Base-by-base conservation (phyloP, 2,888 invertebrate species). In the Cephus pulcher region DNA sequence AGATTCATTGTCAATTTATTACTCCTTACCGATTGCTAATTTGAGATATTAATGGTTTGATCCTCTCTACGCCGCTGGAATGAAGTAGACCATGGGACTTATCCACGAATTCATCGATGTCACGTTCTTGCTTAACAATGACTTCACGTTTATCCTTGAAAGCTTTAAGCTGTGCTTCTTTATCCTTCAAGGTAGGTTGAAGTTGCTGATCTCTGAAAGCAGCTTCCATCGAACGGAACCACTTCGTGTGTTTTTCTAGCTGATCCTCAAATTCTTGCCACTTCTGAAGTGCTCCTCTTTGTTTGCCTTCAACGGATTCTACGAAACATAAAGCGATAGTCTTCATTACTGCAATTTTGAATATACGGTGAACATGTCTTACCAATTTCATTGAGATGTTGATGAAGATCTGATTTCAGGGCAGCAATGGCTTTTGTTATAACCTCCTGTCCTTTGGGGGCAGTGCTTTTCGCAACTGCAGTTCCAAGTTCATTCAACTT, bases 231-330 rank as follows among this genome's bases (percentile, higher is more conserved):
- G 94, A 93, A 87, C 97, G 95, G 83, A 98, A 95, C 98, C 98
- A 98, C 85, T 95, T 95, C 15, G 96, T 96, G 56, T 97, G 94
- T 34, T 94, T 93, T 83, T 98, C 97, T 73, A 97, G 93, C 40
- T 95, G 95, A 73, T 94, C 93, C 89, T 98, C 98, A 91, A 98
- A 98, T 80, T 95, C 95, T 84, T 95, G 94, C 98, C 98, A 98
- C 89, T 96, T 96, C 76, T 95, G 94, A 1, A 97, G 92, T 0
- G 96, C 95, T 80, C 94, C 94, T 82, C 95, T 95, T 79, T 97
- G 94, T 87, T 96, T 96, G 35, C 94, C 94, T 87, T 96, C 95
- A 11, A 95, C 94, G 37, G 94, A 93, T 86, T 94, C 94, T 92
- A 23, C 9, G 2, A 56, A 56, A 56, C 23, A 56, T 56, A 33